Base-by-base conservation (phyloP, 2,797 vertebrate genomes). In the Falco rusticolus region DNA sequence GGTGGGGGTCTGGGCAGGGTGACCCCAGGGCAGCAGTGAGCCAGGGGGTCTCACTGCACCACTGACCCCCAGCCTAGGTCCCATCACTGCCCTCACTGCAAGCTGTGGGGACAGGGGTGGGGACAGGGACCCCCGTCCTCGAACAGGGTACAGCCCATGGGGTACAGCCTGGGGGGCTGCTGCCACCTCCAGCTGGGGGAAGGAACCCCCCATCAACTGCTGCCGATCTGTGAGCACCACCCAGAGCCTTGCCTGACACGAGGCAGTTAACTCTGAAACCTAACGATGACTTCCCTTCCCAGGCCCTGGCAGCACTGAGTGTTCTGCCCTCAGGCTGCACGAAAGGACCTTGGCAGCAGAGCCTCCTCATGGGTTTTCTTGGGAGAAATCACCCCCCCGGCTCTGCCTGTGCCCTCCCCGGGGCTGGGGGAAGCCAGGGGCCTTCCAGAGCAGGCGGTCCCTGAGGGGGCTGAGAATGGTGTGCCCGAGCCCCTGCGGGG, bases 401-500 rank as follows among this genome's bases (percentile, higher is more conserved):
- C 16, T 17, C 41, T 57, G 21, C 17, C 4, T 26, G n/a, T 37
- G 48, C 25, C 16, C 33, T 54, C 39, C 13, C 14, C 1, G 0
- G 31, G n/a, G 65, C 34, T 1, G 4, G 45, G 25, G n/a, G 31
- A 45, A 74, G 17, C 29, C 51, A 5, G 15, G 17, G 31, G 18
- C 47, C 25, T 29, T 21, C 29, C 0, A 1, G 50, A 56, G 37
- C 4, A 0, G 0, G 16, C 10, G n/a, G 11, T 33, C 24, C 2
- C 2, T 0, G 37, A 34, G 21, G 48, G 68, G 56, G 6, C 1
- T 18, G 8, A 5, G 41, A 2, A 1, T 2, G 33, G 7, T 3
- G 17, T 3, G 2, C 16, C 25, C 2, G 1, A 10, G 50, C 4
- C 24, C n/a, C n/a, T 5, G 6, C 0, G 0, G 68, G 17, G 4